These are phyloP conservation scores for Champsocephalus esox DNA, from an alignment of 2,797 vertebrate genomes.

Conservation along the genomic window DNA sequence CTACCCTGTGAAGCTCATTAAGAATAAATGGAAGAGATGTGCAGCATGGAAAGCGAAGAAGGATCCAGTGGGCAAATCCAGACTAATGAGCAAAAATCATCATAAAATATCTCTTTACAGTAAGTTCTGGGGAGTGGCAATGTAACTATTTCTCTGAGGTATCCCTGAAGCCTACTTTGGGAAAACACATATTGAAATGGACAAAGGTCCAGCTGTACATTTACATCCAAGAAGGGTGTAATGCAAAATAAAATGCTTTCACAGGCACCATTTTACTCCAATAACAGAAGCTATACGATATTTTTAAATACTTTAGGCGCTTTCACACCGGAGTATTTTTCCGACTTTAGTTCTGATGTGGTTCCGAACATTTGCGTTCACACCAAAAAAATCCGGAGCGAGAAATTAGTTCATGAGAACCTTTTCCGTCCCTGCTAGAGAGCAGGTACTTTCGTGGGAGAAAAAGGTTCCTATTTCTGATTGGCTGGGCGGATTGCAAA, in stretches of 20 bases:
- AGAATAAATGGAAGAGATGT: slow-evolving; percentile 44
- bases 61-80: slow-evolving; percentile 36
- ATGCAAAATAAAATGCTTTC: not conserved
- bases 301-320: too few species aligned
- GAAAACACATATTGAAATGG: slow-evolving; percentile 10
- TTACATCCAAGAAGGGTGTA: not conserved
- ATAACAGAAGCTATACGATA: too few species aligned
- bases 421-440: too few species aligned
- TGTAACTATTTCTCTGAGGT: not conserved
- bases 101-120: slow-evolving; percentile 34
- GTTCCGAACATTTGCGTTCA: too few species aligned
- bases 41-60: slow-evolving; percentile 15
- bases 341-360: too few species aligned
- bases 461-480: too few species aligned
- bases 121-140: slow-evolving; percentile 31
- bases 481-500: too few species aligned
- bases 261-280: too few species aligned
- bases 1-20: slow-evolving; percentile 64
- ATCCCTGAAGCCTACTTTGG: slow-evolving; percentile 25
- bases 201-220: not conserved
- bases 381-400: too few species aligned
- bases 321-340: too few species aligned
- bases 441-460: too few species aligned
- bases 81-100: slow-evolving; percentile 60
- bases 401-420: too few species aligned